phyloP scores from a whole-genome alignment of 2,888 invertebrate genomes.

The Pachydiplax longipennis region DNA sequence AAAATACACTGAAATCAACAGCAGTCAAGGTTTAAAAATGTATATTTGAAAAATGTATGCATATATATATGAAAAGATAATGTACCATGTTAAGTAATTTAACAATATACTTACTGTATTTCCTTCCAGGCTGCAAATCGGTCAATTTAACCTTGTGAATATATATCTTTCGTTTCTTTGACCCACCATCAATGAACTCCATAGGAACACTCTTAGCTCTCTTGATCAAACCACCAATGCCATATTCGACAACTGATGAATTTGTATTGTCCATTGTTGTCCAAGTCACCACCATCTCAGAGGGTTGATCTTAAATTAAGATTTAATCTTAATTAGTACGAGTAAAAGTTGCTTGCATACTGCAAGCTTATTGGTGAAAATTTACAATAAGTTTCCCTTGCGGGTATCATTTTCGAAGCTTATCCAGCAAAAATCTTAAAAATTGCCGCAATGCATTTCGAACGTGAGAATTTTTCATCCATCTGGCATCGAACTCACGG shows the following conservation, averaged over 20 bases:
- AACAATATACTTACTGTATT: constrained; percentile 65
- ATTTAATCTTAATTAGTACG: neutral
- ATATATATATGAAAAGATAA: too few relatives aligned
- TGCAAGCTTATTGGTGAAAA: too few relatives aligned
- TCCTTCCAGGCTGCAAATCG: constrained; percentile 68
- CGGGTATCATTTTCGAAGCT: too few relatives aligned
- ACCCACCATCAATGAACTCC: constrained; percentile 79
- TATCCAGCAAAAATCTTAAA: too few relatives aligned
- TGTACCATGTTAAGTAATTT: neutral
- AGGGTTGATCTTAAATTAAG: constrained; percentile 64
- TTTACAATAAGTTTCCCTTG: too few relatives aligned
- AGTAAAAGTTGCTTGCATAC: too few relatives aligned
- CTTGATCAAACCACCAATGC: constrained; percentile 67
- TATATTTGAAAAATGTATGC: too few relatives aligned
- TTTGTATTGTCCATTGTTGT: constrained; percentile 74
- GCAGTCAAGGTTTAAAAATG: too few relatives aligned
- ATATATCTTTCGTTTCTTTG: constrained; percentile 69
- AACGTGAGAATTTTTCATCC: too few relatives aligned
- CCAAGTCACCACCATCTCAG: constrained; percentile 83
- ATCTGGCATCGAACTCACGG: too few relatives aligned
- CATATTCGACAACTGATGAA: constrained; percentile 77
- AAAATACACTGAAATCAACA: too few relatives aligned
- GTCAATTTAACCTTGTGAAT: constrained; percentile 77
- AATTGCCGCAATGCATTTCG: too few relatives aligned
- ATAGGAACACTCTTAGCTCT: constrained; percentile 66